Base-by-base conservation (phyloP, 2,797 vertebrate species). In the Tragelaphus oryx region DNA sequence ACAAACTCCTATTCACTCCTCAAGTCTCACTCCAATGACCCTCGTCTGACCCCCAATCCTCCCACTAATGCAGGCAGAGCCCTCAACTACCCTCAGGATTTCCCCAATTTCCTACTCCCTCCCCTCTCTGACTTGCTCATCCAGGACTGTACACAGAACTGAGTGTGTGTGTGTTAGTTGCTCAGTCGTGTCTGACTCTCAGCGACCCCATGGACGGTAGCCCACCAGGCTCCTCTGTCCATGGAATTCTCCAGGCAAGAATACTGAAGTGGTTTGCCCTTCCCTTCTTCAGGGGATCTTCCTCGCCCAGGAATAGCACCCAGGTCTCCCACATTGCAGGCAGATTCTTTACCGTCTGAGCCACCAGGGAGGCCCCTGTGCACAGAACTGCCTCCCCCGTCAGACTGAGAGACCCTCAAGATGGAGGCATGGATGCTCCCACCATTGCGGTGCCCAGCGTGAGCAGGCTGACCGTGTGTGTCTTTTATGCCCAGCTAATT, bases 391-490 rank as follows among this genome's bases (percentile, higher is more conserved):
- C 59, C 62, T 62, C 14, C 52, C 46, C 52, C 57, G 5, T 46
- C 41, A 48, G 41, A 74, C 46, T 26, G 54, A 5, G 14, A 46
- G 41, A 59, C 17, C 33, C 9, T 75, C 78, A 4, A 5, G 11
- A 8, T 1, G 6, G 41, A 82, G 55, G 9, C 55, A 48, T 3
- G 22, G 33, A 6, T 11, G 16, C 14, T 16, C 59, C 76, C 7
- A 11, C 52, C 33, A 20, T 4, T 8, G 7, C 0, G 1, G 44
- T 5, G 30, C 37, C 71, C 1, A 3, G 85, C 46, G 2, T 2
- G 24, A 17, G 18, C 50, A 52, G 13, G 30, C 52, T 48, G n/a
- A 46, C 65, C 8, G 1, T 0, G 9, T 28, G 5, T 28, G 8
- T 30, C 30, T 12, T 4, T 37, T 14, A 11, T 5, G 10, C 44